Conservation (phyloP, 2,113 vertebrate species). For the Microcebus jonahi region DNA sequence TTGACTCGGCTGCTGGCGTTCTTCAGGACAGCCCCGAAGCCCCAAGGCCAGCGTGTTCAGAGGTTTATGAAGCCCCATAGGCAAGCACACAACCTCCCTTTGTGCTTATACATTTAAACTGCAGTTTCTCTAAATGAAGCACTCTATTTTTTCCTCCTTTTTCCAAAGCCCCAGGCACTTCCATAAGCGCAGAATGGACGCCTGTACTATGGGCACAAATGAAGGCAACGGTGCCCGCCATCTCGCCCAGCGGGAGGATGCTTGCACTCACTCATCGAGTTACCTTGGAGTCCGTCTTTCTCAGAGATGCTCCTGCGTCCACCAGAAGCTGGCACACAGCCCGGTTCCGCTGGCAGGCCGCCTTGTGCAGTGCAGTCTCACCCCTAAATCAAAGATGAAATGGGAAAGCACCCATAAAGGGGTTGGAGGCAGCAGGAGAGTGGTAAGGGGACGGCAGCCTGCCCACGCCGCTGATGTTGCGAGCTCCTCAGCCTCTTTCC, state of each 20-base stretch:
- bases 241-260: conserved; percentile 28
- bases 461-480: no score
- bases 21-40: neutral
- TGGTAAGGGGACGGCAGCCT: neutral
- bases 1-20: neutral
- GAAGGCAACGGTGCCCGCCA: neutral
- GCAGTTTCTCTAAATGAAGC: conserved; percentile 75
- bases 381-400: conserved; percentile 88
- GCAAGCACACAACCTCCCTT: conserved; percentile 56
- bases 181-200: conserved; percentile 44
- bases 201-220: neutral
- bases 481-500: neutral
- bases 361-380: conserved; percentile 97
- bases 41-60: neutral
- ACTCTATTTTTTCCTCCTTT: conserved; percentile 80
- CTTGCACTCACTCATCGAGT: conserved; percentile 61
- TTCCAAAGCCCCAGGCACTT: conserved; percentile 55
- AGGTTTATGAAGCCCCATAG: conserved; percentile 13
- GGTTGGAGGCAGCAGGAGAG: neutral
- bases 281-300: conserved; percentile 95
- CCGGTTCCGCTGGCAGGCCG: conserved; percentile 91
- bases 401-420: conserved; percentile 77
- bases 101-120: conserved; percentile 68
- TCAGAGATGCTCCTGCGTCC: conserved; percentile 93
- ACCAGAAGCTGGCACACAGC: conserved; percentile 92